phyloP scores from a whole-genome alignment of 2,888 invertebrate species.

The Troides oblongomaculatus region DNA sequence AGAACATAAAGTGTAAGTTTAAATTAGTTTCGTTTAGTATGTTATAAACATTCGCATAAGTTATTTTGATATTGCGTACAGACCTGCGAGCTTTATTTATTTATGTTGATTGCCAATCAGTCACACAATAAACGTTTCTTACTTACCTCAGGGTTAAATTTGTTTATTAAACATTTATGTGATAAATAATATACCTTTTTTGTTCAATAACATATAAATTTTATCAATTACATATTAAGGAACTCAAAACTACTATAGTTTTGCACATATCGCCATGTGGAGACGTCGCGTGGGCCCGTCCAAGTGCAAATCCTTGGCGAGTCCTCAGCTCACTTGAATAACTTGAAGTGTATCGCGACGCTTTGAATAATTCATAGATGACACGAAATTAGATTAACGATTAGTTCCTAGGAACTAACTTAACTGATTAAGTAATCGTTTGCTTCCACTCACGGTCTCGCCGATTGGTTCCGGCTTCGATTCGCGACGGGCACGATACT shows the following conservation, averaged over 20 bases:
- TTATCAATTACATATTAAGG: constrained; percentile 2
- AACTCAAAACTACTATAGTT: constrained; percentile 1
- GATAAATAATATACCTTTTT: too few species aligned
- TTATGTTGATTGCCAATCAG: too few species aligned
- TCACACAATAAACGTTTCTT: too few species aligned
- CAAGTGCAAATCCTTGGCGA: constrained; percentile 16
- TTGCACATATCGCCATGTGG: neutral
- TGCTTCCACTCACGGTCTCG: constrained; percentile 33
- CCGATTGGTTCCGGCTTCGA: constrained; percentile 29
- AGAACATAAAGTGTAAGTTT: too few species aligned
- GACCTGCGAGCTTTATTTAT: too few species aligned
- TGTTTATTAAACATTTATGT: too few species aligned
- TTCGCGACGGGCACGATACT: constrained; percentile 7
- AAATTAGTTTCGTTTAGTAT: too few species aligned
- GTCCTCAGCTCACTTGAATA: constrained; percentile 24
- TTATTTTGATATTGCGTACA: too few species aligned
- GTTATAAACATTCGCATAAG: too few species aligned
- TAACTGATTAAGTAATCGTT: constrained; percentile 31
- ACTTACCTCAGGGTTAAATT: too few species aligned
- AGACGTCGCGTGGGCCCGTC: constrained; percentile 9
- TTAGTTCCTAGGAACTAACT: constrained; percentile 43
- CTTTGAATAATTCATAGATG: constrained; percentile 44
- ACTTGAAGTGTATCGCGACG: constrained; percentile 20
- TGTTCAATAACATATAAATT: neutral
- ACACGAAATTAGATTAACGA: constrained; percentile 37